phyloP scores from a whole-genome alignment of 2,888 invertebrate species.

The Drosophila eohydei region DNA sequence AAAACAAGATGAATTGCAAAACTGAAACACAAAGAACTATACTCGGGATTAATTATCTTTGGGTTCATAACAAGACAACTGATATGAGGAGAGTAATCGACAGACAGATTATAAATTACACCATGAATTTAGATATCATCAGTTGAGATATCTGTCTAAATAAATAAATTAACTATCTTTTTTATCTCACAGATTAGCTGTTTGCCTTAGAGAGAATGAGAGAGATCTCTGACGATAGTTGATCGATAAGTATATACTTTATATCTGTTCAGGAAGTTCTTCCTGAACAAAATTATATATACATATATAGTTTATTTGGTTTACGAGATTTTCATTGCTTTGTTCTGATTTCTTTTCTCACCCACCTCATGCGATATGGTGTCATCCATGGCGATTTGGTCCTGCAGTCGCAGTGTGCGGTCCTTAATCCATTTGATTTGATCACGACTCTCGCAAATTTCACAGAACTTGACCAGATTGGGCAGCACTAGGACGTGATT shows the following conservation, averaged over 20 bases:
- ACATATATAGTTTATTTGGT: not conserved
- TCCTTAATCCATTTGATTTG: constrained; percentile 93
- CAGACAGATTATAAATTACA: not conserved
- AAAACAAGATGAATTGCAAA: not conserved
- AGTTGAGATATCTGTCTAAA: too few relatives aligned
- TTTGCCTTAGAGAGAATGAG: too few relatives aligned
- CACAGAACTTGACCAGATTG: constrained; percentile 90
- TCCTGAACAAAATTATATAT: not conserved
- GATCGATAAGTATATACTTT: not conserved
- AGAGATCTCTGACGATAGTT: not conserved
- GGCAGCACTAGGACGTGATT: constrained; percentile 87
- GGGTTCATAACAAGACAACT: not conserved
- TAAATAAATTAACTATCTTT: too few relatives aligned
- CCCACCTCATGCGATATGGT: constrained; percentile 89
- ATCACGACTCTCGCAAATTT: constrained; percentile 90
- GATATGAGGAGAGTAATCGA: not conserved
- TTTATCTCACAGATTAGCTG: too few relatives aligned
- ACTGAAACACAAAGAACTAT: not conserved
- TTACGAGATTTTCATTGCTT: not conserved
- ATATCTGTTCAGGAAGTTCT: too few relatives aligned
- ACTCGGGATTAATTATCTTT: not conserved
- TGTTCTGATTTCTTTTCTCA: not conserved
- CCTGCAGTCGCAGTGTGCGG: constrained; percentile 88
- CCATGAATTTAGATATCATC: too few relatives aligned
- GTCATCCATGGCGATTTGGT: constrained; percentile 90